Conservation (phyloP, 2,888 invertebrate species). For the Trachelus troglodyta region DNA sequence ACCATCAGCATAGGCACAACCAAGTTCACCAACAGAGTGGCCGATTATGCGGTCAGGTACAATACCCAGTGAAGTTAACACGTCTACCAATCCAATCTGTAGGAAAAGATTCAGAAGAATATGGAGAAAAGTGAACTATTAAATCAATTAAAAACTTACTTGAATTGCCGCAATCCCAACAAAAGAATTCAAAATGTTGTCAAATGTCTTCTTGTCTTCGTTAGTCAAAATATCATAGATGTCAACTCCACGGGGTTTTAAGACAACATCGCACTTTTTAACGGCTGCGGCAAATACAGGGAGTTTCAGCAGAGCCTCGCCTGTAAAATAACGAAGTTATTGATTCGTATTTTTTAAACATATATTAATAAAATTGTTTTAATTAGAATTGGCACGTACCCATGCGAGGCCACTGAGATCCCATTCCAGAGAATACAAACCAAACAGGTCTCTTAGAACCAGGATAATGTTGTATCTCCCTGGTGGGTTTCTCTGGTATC, state of each 20-base stretch:
- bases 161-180: conserved; percentile 79
- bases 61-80: conserved; percentile 72
- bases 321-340: conserved; percentile 74
- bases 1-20: conserved; percentile 95
- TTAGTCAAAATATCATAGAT: conserved; percentile 73
- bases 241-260: conserved; percentile 73
- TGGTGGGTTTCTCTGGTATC: conserved; percentile 58
- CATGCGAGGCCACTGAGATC: conserved; percentile 90
- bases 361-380: conserved; percentile 1
- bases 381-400: conserved; percentile 65
- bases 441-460: conserved; percentile 80
- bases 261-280: conserved; percentile 68
- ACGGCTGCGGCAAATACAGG: conserved; percentile 77
- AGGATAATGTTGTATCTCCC: conserved; percentile 72
- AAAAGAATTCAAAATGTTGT: conserved; percentile 77
- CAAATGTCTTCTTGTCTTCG: conserved; percentile 72
- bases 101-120: conserved; percentile 8
- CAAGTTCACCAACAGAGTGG: conserved; percentile 94
- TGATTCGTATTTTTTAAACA: conserved; percentile 8
- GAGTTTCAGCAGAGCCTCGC: conserved; percentile 74
- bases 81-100: conserved; percentile 75
- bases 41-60: conserved; percentile 81
- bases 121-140: not conserved
- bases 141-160: conserved; percentile 50
- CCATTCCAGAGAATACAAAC: conserved; percentile 94